Evolutionary conservation across 2,797 vertebrate species (phyloP).

Genomic region (Coranthus polyacanthus): DNA sequence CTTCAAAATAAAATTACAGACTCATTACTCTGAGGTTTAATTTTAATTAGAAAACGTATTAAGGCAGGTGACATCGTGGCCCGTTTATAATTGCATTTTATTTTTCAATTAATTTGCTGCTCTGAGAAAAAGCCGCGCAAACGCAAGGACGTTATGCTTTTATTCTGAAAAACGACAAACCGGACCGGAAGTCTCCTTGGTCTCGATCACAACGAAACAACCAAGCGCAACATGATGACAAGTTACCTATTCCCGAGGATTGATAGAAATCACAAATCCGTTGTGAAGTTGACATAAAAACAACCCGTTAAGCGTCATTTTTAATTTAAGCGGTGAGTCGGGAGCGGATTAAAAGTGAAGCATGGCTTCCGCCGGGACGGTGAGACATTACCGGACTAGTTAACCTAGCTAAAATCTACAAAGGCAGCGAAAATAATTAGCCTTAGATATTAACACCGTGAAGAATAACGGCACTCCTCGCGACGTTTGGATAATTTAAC

Average conservation of each 20-base stretch:
- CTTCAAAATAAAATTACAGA: conserved; percentile 25
- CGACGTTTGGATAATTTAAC: neutral
- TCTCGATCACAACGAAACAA: neutral
- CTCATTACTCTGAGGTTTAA: neutral
- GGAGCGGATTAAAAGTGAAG: too few relatives aligned
- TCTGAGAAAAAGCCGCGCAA: neutral
- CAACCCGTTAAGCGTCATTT: too few relatives aligned
- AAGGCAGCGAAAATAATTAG: too few relatives aligned
- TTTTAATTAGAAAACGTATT: neutral
- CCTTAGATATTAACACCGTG: neutral
- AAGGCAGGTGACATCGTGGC: neutral
- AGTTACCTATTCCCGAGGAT: neutral
- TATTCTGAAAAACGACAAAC: conserved; percentile 23
- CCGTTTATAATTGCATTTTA: neutral
- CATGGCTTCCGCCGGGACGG: neutral
- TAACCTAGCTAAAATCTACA: neutral
- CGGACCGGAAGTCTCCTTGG: neutral
- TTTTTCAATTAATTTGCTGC: neutral
- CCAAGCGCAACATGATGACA: neutral
- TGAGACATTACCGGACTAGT: neutral
- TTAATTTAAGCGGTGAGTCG: neutral
- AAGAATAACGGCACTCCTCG: neutral
- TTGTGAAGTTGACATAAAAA: neutral
- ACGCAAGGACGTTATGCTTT: neutral
- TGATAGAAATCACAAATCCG: neutral